Evolutionary conservation across 2,888 invertebrate species (phyloP).

Genomic region (Elegia similella): DNA sequence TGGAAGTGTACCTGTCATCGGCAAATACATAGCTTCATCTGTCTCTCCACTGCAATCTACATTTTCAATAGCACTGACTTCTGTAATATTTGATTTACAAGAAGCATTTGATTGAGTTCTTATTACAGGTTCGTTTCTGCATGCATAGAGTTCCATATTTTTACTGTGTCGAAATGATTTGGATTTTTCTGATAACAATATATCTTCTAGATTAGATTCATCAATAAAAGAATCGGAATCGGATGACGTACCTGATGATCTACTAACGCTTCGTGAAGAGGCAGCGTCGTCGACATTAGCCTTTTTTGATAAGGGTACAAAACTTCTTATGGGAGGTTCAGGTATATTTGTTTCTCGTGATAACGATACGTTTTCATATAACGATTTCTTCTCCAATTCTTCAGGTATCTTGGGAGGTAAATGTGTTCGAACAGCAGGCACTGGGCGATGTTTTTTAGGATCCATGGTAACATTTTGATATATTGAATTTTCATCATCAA

Average conservation of each 20-base stretch:
- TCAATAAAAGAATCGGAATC: conserved; percentile 72
- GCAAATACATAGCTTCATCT: conserved; percentile 55
- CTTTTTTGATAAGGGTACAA: conserved; percentile 36
- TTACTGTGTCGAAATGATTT: conserved; percentile 67
- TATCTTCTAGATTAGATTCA: conserved; percentile 73
- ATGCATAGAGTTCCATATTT: conserved; percentile 37
- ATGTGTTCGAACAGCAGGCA: conserved; percentile 63
- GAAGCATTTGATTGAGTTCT: conserved; percentile 62
- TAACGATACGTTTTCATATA: conserved; percentile 66
- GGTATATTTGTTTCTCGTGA: conserved; percentile 46
- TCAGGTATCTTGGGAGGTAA: conserved; percentile 50
- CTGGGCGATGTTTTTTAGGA: conserved; percentile 45
- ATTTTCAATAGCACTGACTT: conserved; percentile 73
- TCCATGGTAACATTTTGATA: conserved; percentile 62
- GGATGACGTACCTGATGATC: conserved; percentile 50
- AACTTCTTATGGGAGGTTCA: conserved; percentile 53
- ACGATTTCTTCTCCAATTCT: conserved; percentile 40
- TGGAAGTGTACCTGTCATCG: conserved; percentile 72
- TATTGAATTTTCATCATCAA: conserved; percentile 44
- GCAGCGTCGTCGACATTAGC: conserved; percentile 38
- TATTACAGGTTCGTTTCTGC: conserved; percentile 45
- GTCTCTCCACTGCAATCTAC: conserved; percentile 65
- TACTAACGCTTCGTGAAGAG: conserved; percentile 47
- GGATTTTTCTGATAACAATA: conserved; percentile 69
- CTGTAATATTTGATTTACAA: conserved; percentile 60